Conservation (phyloP, 2,797 vertebrate genomes). For the Anolis apletophallus region DNA sequence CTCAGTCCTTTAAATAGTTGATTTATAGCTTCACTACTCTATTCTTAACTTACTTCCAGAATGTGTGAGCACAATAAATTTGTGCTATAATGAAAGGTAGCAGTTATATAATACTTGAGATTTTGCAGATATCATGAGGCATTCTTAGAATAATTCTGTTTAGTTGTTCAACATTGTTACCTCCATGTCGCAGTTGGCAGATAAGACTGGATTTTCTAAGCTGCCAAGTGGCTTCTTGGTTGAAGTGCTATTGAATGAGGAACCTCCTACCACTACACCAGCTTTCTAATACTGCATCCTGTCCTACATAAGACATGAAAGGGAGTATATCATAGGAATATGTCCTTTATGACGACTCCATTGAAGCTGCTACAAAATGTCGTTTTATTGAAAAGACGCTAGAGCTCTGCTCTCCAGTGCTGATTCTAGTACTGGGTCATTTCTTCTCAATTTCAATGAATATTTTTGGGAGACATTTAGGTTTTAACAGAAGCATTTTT, state of each 20-base stretch:
- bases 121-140: neutral
- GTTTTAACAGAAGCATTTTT: neutral
- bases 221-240: neutral
- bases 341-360: neutral
- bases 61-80: neutral
- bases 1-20: conserved; percentile 5
- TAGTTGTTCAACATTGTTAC: neutral
- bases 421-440: neutral
- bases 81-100: neutral
- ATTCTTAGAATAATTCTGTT: neutral
- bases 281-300: neutral
- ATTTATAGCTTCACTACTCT: neutral
- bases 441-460: neutral
- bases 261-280: neutral
- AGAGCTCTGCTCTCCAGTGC: neutral
- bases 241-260: neutral
- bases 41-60: neutral
- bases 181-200: neutral
- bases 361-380: neutral
- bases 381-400: conserved; percentile 5
- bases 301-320: neutral
- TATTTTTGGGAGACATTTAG: neutral
- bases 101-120: neutral
- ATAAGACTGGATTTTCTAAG: neutral
- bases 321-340: neutral